Percentiles rank a stretch among this genome's conserved stretches.
Conservation (phyloP, 2,113 vertebrate species). For the Struthio camelus region DNA sequence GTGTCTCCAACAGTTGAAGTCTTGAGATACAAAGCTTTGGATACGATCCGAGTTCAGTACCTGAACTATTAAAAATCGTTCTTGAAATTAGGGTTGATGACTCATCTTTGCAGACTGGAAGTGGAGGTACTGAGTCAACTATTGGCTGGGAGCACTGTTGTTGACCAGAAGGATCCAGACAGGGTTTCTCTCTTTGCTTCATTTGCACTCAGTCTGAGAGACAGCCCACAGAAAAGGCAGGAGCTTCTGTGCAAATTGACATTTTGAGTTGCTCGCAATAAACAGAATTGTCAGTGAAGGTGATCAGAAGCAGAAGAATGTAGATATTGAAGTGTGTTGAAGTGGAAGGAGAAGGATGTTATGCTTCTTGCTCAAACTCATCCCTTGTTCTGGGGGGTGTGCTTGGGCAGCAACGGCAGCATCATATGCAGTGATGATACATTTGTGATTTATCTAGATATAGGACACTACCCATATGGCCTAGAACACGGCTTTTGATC, state of each 20-base stretch:
- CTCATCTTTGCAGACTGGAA: not conserved
- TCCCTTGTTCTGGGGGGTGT: not conserved
- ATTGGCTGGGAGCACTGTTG: not conserved
- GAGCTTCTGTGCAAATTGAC: not conserved
- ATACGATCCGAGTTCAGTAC: not conserved
- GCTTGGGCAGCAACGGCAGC: not conserved
- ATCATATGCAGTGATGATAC: not conserved
- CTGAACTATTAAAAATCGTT: not conserved
- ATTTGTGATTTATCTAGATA: not conserved
- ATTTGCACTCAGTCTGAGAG: not conserved
- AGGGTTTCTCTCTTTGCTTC: not conserved
- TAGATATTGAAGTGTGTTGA: not conserved
- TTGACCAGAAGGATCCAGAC: not conserved
- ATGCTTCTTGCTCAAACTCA: not conserved
- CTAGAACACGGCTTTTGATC: not conserved
- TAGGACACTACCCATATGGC: not conserved
- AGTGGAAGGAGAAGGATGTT: not conserved
- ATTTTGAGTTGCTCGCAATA: not conserved
- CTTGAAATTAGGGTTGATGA: not conserved
- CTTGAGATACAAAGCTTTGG: not conserved
- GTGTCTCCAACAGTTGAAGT: not conserved
- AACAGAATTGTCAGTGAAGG: not conserved
- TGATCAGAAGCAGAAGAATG: not conserved
- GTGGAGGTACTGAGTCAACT: slow-evolving; percentile 17
- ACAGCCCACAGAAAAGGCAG: not conserved